These are phyloP conservation scores for Nothura maculosa DNA, from an alignment of 2,797 vertebrate genomes.

Conservation along the genomic window DNA sequence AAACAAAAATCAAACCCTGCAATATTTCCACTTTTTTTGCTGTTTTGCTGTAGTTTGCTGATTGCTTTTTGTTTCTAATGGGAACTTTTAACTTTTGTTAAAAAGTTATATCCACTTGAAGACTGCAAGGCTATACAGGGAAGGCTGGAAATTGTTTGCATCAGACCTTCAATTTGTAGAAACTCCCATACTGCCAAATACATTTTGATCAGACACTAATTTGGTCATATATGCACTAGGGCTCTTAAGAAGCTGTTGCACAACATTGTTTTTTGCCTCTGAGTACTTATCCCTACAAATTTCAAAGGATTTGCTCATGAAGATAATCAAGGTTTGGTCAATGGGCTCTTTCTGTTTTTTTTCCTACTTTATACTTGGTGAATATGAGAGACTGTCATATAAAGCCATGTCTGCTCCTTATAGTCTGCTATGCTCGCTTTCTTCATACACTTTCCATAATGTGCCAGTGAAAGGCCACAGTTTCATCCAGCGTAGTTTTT, in stretches of 20 bases:
- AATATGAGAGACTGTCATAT: neutral
- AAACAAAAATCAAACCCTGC: neutral
- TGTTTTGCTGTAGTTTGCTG: neutral
- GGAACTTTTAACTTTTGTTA: neutral
- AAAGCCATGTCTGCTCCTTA: neutral
- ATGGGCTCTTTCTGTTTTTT: neutral
- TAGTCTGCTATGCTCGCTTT: neutral
- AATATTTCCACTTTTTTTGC: neutral
- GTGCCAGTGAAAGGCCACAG: neutral
- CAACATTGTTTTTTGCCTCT: neutral
- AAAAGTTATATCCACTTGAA: neutral
- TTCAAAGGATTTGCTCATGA: neutral
- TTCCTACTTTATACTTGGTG: neutral
- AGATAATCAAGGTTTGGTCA: neutral
- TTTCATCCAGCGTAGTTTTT: neutral
- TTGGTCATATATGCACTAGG: neutral
- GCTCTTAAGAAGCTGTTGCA: neutral
- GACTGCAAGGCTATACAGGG: neutral
- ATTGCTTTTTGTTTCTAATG: neutral
- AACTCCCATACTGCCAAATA: neutral
- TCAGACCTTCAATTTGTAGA: neutral
- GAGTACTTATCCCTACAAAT: neutral
- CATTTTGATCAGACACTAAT: neutral
- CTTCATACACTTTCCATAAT: neutral
- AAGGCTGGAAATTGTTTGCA: neutral